These are phyloP conservation scores for Gnathonemus longibarbis DNA, from an alignment of 2,113 vertebrate species.

Conservation along the genomic window DNA sequence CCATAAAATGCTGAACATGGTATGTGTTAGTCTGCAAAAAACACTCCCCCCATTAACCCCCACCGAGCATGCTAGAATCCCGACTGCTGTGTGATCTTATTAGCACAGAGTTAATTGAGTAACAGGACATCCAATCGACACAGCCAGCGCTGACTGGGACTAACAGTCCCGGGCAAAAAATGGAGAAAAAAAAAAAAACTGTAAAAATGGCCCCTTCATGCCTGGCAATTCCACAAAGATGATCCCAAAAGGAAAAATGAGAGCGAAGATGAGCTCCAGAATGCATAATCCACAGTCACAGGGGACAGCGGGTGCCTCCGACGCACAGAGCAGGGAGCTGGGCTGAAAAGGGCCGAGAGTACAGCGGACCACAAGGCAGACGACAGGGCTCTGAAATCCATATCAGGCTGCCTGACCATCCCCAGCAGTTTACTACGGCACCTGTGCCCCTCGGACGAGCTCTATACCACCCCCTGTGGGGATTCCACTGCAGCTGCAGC, in stretches of 20 bases:
- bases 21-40: not conserved
- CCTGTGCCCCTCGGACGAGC: too few relatives aligned
- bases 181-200: not conserved
- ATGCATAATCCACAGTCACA: not conserved
- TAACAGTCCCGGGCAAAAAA: not conserved
- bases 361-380: not conserved
- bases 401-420: not conserved
- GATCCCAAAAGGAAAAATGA: not conserved
- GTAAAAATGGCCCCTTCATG: not conserved
- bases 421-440: not conserved
- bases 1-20: not conserved
- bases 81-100: conserved; percentile 1
- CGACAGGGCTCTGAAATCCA: not conserved
- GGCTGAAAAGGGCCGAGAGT: not conserved
- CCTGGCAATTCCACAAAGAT: not conserved
- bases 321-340: not conserved
- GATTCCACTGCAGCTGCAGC: not conserved
- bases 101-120: not conserved
- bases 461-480: not conserved
- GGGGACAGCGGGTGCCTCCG: not conserved
- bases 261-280: not conserved
- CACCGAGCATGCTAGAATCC: not conserved
- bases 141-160: not conserved
- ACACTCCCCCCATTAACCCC: not conserved
- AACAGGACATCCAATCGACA: not conserved